Conservation (phyloP, 2,797 vertebrate genomes). For the Phaenicophaeus curvirostris region DNA sequence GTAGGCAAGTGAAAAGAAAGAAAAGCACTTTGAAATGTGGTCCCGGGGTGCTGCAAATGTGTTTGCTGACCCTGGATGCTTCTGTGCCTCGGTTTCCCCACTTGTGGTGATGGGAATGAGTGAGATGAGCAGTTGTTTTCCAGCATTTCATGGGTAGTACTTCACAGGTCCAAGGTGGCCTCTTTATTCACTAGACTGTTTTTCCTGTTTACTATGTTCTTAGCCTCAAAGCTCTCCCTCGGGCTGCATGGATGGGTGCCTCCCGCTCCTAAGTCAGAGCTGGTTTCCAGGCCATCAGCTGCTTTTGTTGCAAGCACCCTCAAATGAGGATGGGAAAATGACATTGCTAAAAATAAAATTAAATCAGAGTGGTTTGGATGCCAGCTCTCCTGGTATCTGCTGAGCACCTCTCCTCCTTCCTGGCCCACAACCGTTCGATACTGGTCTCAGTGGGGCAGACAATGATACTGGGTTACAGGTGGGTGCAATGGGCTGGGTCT, state of each 20-base stretch:
- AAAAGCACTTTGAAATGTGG: neutral
- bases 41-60: neutral
- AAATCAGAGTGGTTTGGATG: neutral
- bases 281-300: constrained; percentile 36
- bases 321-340: neutral
- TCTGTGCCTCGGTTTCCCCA: neutral
- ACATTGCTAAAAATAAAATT: neutral
- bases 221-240: neutral
- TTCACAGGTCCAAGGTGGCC: neutral
- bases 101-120: neutral
- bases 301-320: neutral
- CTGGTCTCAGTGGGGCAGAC: neutral
- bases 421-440: accelerated
- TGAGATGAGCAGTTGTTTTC: neutral
- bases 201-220: neutral
- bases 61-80: neutral
- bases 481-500: neutral
- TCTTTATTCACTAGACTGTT: neutral
- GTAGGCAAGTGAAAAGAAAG: neutral
- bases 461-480: neutral
- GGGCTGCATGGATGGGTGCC: neutral
- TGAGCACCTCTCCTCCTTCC: neutral
- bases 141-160: accelerated
- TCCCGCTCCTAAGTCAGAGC: neutral
- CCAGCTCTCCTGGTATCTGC: neutral